These are phyloP conservation scores for Agrypnus murinus DNA, from an alignment of 2,888 invertebrate species.

Conservation along the genomic window DNA sequence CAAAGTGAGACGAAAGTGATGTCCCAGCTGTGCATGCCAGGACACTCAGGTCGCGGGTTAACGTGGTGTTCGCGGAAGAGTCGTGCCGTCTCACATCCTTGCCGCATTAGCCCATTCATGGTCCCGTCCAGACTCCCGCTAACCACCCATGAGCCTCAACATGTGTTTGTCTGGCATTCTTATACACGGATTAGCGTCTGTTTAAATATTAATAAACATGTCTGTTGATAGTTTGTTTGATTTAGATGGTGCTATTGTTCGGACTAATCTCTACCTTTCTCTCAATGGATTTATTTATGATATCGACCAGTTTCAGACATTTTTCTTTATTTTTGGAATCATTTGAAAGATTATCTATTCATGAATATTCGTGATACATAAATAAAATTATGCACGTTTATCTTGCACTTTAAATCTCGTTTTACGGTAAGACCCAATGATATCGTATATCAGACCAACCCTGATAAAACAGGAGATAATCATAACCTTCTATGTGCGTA, in stretches of 20 bases:
- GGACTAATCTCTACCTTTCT: slow-evolving; percentile 21
- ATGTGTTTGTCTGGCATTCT: slow-evolving; percentile 58
- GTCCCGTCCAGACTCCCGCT: slow-evolving; percentile 49
- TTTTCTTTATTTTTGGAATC: no score
- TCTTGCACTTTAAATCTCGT: slow-evolving; percentile 13
- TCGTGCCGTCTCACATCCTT: slow-evolving; percentile 59
- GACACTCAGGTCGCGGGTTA: slow-evolving; percentile 53
- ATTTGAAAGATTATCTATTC: not conserved
- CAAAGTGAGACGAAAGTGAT: slow-evolving; percentile 46
- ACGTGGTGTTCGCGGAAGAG: slow-evolving; percentile 58
- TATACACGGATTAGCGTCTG: slow-evolving; percentile 56
- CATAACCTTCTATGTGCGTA: slow-evolving; percentile 50
- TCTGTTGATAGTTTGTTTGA: slow-evolving; percentile 58
- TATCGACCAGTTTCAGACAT: slow-evolving; percentile 2
- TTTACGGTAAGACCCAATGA: slow-evolving; percentile 23
- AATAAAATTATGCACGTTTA: slow-evolving; percentile 15
- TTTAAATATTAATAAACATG: slow-evolving; percentile 59
- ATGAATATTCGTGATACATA: slow-evolving; percentile 9
- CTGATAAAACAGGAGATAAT: slow-evolving; percentile 55
- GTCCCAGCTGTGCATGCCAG: slow-evolving; percentile 48
- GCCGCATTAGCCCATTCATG: slow-evolving; percentile 60
- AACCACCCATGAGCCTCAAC: slow-evolving; percentile 55
- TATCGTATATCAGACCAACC: slow-evolving; percentile 51
- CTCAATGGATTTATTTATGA: slow-evolving; percentile 19
- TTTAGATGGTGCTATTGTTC: slow-evolving; percentile 53